phyloP scores from a whole-genome alignment of 2,888 invertebrate species.

The Druceiella hillmani region DNA sequence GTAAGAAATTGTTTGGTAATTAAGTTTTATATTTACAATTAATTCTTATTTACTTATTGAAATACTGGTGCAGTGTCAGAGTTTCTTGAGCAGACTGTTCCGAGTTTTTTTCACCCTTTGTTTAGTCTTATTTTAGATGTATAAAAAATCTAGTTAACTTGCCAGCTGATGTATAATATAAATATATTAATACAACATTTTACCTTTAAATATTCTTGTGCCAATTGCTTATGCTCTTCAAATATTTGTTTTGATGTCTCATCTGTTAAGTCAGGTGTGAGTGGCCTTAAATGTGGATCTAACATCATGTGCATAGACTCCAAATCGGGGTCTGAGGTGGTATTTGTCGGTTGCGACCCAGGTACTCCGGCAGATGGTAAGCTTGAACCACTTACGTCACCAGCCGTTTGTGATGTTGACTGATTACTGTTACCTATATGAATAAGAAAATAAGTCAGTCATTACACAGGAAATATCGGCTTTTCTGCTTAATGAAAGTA shows the following conservation, averaged over 20 bases:
- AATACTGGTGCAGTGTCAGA: too few species aligned
- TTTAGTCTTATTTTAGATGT: neutral
- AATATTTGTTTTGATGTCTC: conserved; percentile 80
- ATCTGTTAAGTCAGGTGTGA: conserved; percentile 72
- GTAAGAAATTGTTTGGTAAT: too few species aligned
- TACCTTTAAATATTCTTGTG: conserved; percentile 83
- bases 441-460: too few species aligned
- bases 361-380: conserved; percentile 23
- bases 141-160: neutral
- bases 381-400: conserved; percentile 14
- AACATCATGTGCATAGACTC: conserved; percentile 72
- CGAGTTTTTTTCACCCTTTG: too few species aligned
- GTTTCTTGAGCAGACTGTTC: too few species aligned
- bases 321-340: conserved; percentile 53
- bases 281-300: conserved; percentile 76
- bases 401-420: conserved; percentile 27
- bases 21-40: too few species aligned
- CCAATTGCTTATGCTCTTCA: conserved; percentile 82
- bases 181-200: conserved; percentile 2
- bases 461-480: too few species aligned
- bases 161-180: neutral
- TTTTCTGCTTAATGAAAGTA: too few species aligned
- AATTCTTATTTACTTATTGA: too few species aligned
- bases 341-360: conserved; percentile 34
- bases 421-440: conserved; percentile 50